Evolutionary conservation across 2,113 vertebrate genomes (phyloP).

Genomic region (Polyodon spathula): DNA sequence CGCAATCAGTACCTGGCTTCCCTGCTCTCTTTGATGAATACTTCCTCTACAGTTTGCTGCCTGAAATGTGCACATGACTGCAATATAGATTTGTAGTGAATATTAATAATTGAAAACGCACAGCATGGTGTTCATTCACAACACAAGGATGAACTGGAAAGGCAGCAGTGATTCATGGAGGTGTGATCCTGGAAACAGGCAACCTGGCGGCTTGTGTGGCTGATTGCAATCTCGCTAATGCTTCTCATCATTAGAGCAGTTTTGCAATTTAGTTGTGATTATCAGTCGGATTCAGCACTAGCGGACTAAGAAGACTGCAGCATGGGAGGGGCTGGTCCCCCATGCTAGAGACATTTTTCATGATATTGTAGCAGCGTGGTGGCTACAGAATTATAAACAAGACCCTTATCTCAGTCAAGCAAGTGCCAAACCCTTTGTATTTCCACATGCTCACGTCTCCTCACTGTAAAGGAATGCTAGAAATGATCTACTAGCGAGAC

Average conservation of each 20-base stretch:
- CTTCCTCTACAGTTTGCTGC: not conserved
- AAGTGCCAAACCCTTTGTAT: too few species aligned
- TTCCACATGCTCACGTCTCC: too few species aligned
- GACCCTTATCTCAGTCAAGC: too few species aligned
- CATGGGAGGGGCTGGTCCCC: not conserved
- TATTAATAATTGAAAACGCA: slow-evolving; percentile 10
- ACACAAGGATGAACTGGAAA: slow-evolving; percentile 6
- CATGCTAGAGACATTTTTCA: too few species aligned
- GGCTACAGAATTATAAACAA: too few species aligned
- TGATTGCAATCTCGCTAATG: slow-evolving; percentile 16
- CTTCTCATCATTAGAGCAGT: slow-evolving; percentile 3
- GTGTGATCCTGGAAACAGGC: not conserved
- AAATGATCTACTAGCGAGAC: too few species aligned
- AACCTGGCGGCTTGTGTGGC: not conserved
- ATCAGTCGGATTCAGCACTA: slow-evolving; percentile 1
- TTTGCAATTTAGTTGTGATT: not conserved
- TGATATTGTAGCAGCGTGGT: too few species aligned
- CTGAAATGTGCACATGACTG: slow-evolving; percentile 7
- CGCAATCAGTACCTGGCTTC: not conserved
- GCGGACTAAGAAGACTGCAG: too few species aligned
- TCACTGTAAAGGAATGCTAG: too few species aligned
- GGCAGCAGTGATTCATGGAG: slow-evolving; percentile 6
- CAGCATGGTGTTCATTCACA: not conserved
- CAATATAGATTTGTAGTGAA: slow-evolving; percentile 4
- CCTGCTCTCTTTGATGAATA: not conserved